These are phyloP conservation scores for Oplegnathus fasciatus DNA, from an alignment of 2,113 vertebrate genomes.

Conservation along the genomic window DNA sequence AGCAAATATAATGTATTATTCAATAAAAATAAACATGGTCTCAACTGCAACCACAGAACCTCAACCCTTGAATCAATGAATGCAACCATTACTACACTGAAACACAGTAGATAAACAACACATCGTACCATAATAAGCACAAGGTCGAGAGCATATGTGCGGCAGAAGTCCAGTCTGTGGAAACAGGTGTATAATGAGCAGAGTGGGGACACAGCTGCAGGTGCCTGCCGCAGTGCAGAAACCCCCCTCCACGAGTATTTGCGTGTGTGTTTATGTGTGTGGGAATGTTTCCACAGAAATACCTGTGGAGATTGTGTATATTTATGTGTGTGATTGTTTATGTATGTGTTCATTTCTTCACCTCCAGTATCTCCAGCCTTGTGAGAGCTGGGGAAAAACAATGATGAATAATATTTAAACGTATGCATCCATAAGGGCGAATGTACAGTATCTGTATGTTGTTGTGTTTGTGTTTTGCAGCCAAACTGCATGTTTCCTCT, in stretches of 20 bases:
- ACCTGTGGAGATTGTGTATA: slow-evolving; percentile 16
- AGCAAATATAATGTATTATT: slow-evolving; percentile 4
- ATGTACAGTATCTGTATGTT: not conserved
- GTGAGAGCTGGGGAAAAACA: not conserved
- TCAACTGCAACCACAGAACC: not conserved
- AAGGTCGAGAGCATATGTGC: slow-evolving; percentile 19
- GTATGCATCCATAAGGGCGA: not conserved
- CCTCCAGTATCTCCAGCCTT: not conserved
- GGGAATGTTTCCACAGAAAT: slow-evolving; percentile 3
- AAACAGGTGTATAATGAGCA: slow-evolving; percentile 40
- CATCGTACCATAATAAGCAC: not conserved
- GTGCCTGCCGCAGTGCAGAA: slow-evolving; percentile 31
- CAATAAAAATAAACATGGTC: not conserved
- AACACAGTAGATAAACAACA: not conserved
- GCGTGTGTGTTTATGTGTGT: not conserved
- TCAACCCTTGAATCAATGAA: not conserved
- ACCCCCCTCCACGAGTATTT: not conserved
- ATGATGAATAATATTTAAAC: slow-evolving; percentile 15
- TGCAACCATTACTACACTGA: not conserved
- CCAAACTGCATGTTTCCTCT: slow-evolving; percentile 10
- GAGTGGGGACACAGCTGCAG: slow-evolving; percentile 42
- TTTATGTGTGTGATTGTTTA: not conserved
- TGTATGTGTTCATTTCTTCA: not conserved
- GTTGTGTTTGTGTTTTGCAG: slow-evolving; percentile 1
- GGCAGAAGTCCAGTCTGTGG: slow-evolving; percentile 15